Conservation (phyloP, 2,113 vertebrate species). For the Heterotilapia buettikoferi region DNA sequence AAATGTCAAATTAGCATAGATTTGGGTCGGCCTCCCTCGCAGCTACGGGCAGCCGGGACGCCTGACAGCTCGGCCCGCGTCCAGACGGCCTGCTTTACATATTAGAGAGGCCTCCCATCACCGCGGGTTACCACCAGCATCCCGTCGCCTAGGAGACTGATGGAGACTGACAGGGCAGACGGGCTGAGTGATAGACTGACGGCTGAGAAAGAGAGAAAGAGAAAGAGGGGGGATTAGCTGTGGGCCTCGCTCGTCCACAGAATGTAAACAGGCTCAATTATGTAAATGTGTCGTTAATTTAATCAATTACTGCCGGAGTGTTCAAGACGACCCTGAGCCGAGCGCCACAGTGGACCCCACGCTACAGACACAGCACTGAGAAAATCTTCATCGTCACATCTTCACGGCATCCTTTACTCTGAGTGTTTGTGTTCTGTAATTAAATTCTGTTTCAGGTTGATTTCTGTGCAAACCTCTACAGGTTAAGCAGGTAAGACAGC, state of each 20-base stretch:
- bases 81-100: slow-evolving; percentile 84
- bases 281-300: slow-evolving; percentile 81
- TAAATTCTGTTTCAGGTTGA: background rate
- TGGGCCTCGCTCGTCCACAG: slow-evolving; percentile 73
- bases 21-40: slow-evolving; percentile 83
- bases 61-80: slow-evolving; percentile 85
- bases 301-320: slow-evolving; percentile 49
- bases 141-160: slow-evolving; percentile 82
- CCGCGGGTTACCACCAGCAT: slow-evolving; percentile 79
- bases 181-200: slow-evolving; percentile 56
- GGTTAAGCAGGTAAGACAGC: background rate
- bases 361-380: background rate
- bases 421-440: background rate
- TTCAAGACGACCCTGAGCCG: background rate
- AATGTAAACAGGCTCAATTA: slow-evolving; percentile 78
- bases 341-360: background rate
- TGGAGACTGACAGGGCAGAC: slow-evolving; percentile 83
- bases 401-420: background rate
- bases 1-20: slow-evolving; percentile 99
- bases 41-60: slow-evolving; percentile 78
- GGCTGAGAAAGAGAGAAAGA: background rate
- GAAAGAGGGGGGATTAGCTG: slow-evolving; percentile 55
- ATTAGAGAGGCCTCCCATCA: slow-evolving; percentile 76
- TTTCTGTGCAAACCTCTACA: background rate
- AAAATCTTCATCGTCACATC: background rate